Evolutionary conservation across 2,797 vertebrate species (phyloP).

Genomic region (Hypotaenidia okinawae): DNA sequence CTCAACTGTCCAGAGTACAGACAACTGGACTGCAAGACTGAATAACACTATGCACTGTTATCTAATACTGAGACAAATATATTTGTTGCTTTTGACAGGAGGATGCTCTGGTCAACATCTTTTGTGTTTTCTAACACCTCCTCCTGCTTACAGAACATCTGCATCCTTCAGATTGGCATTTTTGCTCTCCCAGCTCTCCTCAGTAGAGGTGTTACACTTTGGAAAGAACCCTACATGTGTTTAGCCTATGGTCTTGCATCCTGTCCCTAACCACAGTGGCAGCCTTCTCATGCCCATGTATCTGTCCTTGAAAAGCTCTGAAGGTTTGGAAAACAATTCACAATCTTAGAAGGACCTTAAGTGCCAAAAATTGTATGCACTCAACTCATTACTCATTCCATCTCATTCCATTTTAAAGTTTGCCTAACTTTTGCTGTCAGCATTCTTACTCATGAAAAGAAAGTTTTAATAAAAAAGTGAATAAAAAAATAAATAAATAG

Average conservation of each 20-base stretch:
- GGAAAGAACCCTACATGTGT: not conserved
- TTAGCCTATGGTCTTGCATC: not conserved
- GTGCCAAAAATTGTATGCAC: not conserved
- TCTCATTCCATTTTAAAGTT: not conserved
- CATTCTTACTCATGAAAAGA: not conserved
- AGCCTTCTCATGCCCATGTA: not conserved
- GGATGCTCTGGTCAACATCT: not conserved
- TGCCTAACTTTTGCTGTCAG: not conserved
- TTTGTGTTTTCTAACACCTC: rapidly evolving
- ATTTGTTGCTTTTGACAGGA: not conserved
- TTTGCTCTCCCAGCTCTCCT: not conserved
- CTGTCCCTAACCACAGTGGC: not conserved
- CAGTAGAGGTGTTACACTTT: not conserved
- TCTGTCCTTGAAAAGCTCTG: not conserved
- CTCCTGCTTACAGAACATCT: not conserved
- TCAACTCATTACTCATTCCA: not conserved
- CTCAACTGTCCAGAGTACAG: not conserved
- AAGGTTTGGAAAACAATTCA: not conserved
- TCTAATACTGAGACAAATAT: not conserved
- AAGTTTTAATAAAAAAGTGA: not conserved
- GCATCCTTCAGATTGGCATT: not conserved
- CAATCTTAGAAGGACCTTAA: not conserved
- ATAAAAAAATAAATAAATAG: too few relatives aligned
- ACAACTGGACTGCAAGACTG: not conserved
- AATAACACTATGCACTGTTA: not conserved